These are phyloP conservation scores for Notodonta dromedarius DNA, from an alignment of 2,888 invertebrate genomes.

Conservation along the genomic window DNA sequence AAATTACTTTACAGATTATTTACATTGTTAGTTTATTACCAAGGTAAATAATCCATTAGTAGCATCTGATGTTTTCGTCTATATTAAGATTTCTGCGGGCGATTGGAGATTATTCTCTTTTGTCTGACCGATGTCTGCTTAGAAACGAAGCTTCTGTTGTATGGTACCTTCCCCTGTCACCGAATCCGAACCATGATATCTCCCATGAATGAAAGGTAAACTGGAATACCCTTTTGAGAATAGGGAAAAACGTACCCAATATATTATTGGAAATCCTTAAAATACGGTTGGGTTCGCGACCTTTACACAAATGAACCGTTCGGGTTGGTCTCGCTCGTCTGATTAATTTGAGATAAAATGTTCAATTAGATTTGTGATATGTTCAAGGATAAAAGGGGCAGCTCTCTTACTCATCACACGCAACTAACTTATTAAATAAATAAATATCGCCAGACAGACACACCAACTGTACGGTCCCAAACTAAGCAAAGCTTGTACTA, in stretches of 20 bases:
- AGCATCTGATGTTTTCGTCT: conserved; percentile 6
- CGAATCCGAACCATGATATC: too few species aligned
- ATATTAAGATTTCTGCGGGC: conserved; percentile 14
- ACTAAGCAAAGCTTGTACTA: too few species aligned
- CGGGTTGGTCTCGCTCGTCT: conserved; percentile 16
- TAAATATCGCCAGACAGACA: too few species aligned
- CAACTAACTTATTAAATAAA: too few species aligned
- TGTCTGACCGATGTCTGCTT: conserved; percentile 20
- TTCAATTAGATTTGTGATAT: not conserved
- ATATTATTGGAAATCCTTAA: conserved; percentile 37
- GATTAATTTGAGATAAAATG: conserved; percentile 19
- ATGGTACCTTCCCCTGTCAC: too few species aligned
- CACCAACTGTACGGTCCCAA: too few species aligned
- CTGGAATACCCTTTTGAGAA: conserved; percentile 32
- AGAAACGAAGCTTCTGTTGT: conserved; percentile 1
- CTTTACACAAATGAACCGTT: conserved; percentile 28
- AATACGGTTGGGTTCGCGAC: conserved; percentile 27
- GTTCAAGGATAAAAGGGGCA: too few species aligned
- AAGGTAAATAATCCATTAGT: not conserved
- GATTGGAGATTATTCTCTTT: conserved; percentile 19
- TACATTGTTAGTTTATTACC: too few species aligned
- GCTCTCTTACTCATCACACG: too few species aligned
- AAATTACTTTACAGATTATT: too few species aligned
- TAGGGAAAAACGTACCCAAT: conserved; percentile 21
- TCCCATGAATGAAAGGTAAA: conserved; percentile 31